Percentiles rank a stretch among this genome's conserved stretches.
Evolutionary conservation across 2,797 vertebrate species (phyloP).

Genomic region (Tragopan temminckii): DNA sequence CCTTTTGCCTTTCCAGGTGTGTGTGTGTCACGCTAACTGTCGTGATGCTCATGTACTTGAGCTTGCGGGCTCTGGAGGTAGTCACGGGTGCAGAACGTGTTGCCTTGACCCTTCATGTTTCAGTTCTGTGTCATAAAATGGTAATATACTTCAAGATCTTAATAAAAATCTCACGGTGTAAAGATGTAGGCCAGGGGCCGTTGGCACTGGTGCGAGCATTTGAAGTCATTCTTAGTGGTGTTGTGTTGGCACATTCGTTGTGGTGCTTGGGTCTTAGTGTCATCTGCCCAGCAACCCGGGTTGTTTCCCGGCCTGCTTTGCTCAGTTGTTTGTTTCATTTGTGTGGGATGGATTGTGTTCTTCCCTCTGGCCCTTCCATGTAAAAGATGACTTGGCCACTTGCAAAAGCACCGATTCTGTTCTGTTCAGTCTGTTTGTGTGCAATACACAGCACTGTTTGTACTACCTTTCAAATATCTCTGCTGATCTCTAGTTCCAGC

Average conservation of each 20-base stretch:
- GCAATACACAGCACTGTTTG: neutral
- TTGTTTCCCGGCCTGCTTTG: neutral
- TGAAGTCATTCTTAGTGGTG: neutral
- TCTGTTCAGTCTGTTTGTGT: neutral
- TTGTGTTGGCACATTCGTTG: accelerated
- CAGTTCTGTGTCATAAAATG: neutral
- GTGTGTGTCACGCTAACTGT: accelerated
- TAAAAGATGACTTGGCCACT: neutral
- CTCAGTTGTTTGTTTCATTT: neutral
- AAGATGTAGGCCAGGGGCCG: neutral
- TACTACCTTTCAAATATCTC: neutral
- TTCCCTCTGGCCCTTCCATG: neutral
- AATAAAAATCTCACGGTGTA: accelerated
- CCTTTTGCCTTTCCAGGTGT: neutral
- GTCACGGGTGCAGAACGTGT: neutral
- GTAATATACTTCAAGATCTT: neutral
- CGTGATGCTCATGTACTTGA: neutral
- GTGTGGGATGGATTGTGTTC: neutral
- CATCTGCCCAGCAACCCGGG: accelerated
- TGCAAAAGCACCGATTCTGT: neutral
- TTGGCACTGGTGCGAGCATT: neutral
- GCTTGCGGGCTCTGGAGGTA: neutral
- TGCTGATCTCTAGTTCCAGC: neutral
- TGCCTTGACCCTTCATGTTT: neutral
- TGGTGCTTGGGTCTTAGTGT: accelerated